Base-by-base conservation (phyloP, 2,888 invertebrate species). In the Lycocerus yunnanus region DNA sequence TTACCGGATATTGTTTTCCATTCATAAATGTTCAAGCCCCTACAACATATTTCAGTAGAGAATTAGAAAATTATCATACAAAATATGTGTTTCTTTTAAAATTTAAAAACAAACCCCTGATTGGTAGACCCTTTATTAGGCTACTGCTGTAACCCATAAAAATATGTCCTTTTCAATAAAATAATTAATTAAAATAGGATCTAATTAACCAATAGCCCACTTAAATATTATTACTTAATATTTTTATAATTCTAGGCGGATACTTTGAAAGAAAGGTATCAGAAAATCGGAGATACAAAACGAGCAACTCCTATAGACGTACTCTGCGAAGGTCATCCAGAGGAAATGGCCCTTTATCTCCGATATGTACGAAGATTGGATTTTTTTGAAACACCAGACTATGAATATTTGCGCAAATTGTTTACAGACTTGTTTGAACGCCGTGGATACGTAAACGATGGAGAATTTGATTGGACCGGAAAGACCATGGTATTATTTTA, bases 261-360 rank as follows among this genome's bases (percentile, higher is more conserved):
- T 66, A 99, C 98, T 85, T 92, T 99, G 86, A 99, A 99, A 90
- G 98, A 99, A 90, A 91, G 99, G 87, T 99, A 99, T 91, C 99
- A 99, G 91, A 99, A 99, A 91, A 99, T 99, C 88, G 99, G 99
- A 84, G 99, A 99, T 89, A 99, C 99, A 81, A 99, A 99, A 89
- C 92, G 99, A 85, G 97, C 98, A 84, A 99, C 99, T 82, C 97
- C 98, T 74, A 97, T 99, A 85, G 99, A 99, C 90, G 95, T 92
- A 84, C 89, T 95, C 79, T 95, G 95, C 88, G 94, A 95, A 84
- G 93, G 94, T 77, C 94, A 95, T 90, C 92, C 95, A 85, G 99
- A 99, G 88, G 99, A 99, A 90, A 94, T 99, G 92, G 96, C 98
- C 80, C 97, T 96, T 86, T 99, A 99, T 89, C 91, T 98, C 15